Base-by-base conservation (phyloP, 2,888 invertebrate species). In the Agonopterix arenella region DNA sequence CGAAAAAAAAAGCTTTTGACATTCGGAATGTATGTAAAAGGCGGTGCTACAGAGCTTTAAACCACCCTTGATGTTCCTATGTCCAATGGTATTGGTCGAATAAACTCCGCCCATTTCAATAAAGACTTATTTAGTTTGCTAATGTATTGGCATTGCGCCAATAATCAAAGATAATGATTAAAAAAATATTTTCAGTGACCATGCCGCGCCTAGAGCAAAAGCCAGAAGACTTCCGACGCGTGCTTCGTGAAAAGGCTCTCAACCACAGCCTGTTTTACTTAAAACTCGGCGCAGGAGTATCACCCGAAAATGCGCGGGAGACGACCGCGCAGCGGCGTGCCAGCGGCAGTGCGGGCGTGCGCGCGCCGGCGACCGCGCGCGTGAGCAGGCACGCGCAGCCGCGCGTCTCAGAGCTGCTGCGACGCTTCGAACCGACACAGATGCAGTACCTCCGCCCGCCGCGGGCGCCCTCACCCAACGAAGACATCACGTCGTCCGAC, bases 371-470 rank as follows among this genome's bases (percentile, higher is more conserved):
- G 62, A 55, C 48, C 60, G 71, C 61, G 81, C 84, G 85, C 74
- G 66, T 80, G 59, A 53, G 69, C 47, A 72, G 80, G 50, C 76
- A 77, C 59, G 43, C 43, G 43, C 43, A 43, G 61, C 84, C 88
- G 51, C 81, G 86, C 55, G 81, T 88, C 53, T 84, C 83, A 8
- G 88, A 88, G 48, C 77, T 88, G 41, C 64, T 88, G 51, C 78
- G 83, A 41, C 80, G 81, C 36, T 89, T 88, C 62, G 88, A 89
- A 53, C 84, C 84, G 40, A 79, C 67, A 51, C 88, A 82, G 54
- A 88, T 86, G 89, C 89, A 89, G 79, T 88, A 88, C 69, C 72
- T 89, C 44, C 80, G 88, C 47, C 80, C 84, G 8, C 88, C 89
- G 37, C 77, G 86, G 18, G 73, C 85, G 40, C 64, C 76, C 45